Base-by-base conservation (phyloP, 2,113 vertebrate species). In the Urocolius indicus region DNA sequence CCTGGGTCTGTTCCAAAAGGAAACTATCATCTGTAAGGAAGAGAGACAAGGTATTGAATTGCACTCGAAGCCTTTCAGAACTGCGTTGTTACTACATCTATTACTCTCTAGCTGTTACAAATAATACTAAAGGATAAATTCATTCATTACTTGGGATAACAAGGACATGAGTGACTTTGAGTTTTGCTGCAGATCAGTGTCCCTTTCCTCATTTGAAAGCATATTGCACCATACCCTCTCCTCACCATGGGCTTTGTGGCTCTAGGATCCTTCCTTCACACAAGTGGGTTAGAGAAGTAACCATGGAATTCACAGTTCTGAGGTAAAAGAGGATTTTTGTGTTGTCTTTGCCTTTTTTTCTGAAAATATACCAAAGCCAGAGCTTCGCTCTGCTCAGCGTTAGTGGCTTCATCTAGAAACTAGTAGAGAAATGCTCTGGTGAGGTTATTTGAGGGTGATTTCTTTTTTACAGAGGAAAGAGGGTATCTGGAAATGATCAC, bases 151-250 rank as follows among this genome's bases (percentile, higher is more conserved):
- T 41, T 72, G 41, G 63, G 66, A 3, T 48, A 11, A 45, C 27
- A 26, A 30, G 69, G 57, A 2, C 52, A 13, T 24, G 61, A 41
- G 34, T 68, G 72, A 7, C 72, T 62, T n/a, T n/a, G n/a, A n/a
- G n/a, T n/a, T n/a, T n/a, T n/a, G n/a, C n/a, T n/a, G n/a, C n/a
- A n/a, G n/a, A n/a, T n/a, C 19, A 1, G 23, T 38, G n/a, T 34
- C 55, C 59, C 78, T 26, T 13, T 6, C 43, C 22, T 16, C 2
- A 10, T 58, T 24, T 11, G 11, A 45, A n/a, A 34, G 46, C 24
- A 5, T 2, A 2, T 17, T 32, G 34, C 41, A 12, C 43, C 36
- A 1, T 7, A 0, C 19, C 55, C 51, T 49, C n/a, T 14, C 36
- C 26, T 87, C 78, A 18, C 9, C 41, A 0, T 16, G 63, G 19